Evolutionary conservation across 2,797 vertebrate genomes (phyloP), one percentile per base, ranked within the genome.

Genomic region (Sibirionetta formosa): DNA sequence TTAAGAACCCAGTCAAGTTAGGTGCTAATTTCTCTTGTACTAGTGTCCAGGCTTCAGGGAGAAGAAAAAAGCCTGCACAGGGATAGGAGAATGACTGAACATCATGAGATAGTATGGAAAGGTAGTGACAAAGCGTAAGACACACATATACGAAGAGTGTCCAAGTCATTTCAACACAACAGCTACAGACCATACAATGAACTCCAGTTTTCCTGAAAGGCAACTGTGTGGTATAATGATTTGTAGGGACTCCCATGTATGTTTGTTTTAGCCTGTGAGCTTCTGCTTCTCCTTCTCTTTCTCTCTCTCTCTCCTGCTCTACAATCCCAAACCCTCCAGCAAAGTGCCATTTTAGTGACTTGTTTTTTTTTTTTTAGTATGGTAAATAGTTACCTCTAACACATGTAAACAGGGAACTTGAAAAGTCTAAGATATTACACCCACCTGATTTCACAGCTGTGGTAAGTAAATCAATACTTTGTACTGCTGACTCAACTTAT

Each of bases 261-360:
- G 27, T 61, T 78, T 50, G 15, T 22, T 79, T 82, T 33, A 50
- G 27, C 11, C 23, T 44, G 16, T 31, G n/a, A 61, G 17, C 23
- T 72, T 48, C 8, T 63, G 6, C 60, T 6, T 68, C 17, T 33
- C 29, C 5, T 5, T 68, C 14, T 33, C n/a, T 4, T 7, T 7
- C 0, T 6, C 5, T 2, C 14, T n/a, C 29, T 56, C 29, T 3
- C 6, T 10, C 10, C 4, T 22, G 13, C 19, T n/a, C 29, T 31
- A 16, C n/a, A 24, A n/a, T 50, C 18, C 31, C 65, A n/a, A 70
- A 2, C 16, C 9, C 38, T 61, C 15, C 51, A 80, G 31, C 15
- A 33, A 75, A 46, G 17, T 33, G 36, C 15, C 42, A 44, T 63
- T 88, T 73, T 27, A 69, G 27, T 60, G 58, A 36, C 4, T 66